phyloP scores from a whole-genome alignment of 2,113 vertebrate genomes.

The Arizona elegans region DNA sequence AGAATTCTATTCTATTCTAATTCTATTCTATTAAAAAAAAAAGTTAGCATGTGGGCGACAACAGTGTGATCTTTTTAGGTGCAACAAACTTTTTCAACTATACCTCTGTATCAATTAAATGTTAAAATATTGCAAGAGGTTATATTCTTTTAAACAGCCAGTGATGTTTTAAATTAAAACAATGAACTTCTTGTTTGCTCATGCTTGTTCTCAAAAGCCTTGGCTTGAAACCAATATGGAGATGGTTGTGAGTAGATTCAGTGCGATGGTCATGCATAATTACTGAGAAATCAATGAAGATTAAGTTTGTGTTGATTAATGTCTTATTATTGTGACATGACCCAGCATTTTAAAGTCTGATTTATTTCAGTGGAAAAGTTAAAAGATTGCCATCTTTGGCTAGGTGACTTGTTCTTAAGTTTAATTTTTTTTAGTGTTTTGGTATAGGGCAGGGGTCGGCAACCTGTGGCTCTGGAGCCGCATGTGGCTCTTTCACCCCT shows the following conservation, averaged over 20 bases:
- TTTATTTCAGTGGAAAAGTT: neutral
- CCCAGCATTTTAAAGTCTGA: neutral
- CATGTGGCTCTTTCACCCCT: too few species aligned
- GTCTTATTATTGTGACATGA: constrained; percentile 5
- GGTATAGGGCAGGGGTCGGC: too few species aligned
- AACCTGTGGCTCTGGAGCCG: too few species aligned
- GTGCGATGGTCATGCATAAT: neutral
- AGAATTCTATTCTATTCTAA: too few species aligned
- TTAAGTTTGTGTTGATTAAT: neutral
- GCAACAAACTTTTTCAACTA: neutral
- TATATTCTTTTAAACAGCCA: neutral
- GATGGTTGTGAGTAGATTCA: neutral
- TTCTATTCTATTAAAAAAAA: neutral
- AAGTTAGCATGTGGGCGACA: neutral
- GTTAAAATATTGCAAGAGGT: constrained; percentile 24
- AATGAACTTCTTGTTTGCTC: neutral
- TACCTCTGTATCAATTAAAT: constrained; percentile 25
- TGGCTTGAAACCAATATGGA: neutral
- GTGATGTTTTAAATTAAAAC: constrained; percentile 27
- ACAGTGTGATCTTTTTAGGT: neutral
- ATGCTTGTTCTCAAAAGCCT: neutral
- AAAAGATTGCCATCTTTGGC: neutral
- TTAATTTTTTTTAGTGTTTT: neutral
- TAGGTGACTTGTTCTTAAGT: neutral
- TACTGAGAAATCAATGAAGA: neutral